These are phyloP conservation scores for Pocillopora meandrina DNA, from an alignment of 92 coral and sea anemone genomes.

Conservation along the genomic window DNA sequence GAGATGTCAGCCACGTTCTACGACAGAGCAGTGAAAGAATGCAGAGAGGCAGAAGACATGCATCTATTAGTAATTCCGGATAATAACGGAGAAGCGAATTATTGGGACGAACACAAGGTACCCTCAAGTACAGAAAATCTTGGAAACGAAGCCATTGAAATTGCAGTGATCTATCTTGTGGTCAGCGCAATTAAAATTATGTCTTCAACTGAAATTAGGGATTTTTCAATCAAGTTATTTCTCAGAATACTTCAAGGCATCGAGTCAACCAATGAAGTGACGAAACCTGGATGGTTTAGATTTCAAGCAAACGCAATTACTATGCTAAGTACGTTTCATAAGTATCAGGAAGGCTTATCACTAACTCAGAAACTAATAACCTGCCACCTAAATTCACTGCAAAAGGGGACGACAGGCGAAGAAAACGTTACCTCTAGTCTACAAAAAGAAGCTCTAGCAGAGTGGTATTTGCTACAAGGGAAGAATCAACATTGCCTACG, in stretches of 20 bases:
- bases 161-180: neutral
- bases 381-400: neutral
- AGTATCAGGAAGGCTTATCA: neutral
- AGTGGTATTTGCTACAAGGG: neutral
- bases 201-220: neutral
- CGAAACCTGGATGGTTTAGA: neutral
- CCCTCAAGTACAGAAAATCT: neutral
- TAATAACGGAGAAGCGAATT: neutral
- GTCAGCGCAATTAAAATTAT: neutral
- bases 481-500: neutral
- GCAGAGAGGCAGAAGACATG: neutral
- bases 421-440: neutral
- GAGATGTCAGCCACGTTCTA: neutral
- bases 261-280: neutral
- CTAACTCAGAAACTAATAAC: neutral
- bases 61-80: neutral
- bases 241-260: neutral
- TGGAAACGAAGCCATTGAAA: neutral
- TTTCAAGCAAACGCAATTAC: neutral
- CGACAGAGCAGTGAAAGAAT: neutral
- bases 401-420: neutral
- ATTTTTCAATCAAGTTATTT: neutral
- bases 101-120: neutral
- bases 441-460: conserved; percentile 29
- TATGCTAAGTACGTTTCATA: neutral